Percentiles rank a stretch among this genome's conserved stretches.
Evolutionary conservation across 2,888 invertebrate species (phyloP).

Genomic region (Leucoma salicis): DNA sequence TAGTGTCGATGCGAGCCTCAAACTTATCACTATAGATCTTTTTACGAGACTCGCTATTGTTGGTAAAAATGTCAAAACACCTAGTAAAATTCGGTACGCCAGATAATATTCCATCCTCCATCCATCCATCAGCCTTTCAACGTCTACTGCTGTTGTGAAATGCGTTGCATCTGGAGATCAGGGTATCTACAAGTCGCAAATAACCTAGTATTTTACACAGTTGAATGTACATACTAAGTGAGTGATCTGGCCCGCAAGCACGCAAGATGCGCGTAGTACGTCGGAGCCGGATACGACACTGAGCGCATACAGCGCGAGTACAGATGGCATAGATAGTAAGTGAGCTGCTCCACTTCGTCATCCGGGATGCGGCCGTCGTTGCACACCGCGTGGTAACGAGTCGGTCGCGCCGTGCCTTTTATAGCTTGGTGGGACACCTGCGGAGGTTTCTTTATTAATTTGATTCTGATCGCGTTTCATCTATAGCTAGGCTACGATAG

Average conservation of each 20-base stretch:
- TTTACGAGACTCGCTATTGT: too few relatives aligned
- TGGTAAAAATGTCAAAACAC: too few relatives aligned
- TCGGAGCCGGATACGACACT: slow-evolving; percentile 93
- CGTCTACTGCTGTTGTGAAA: background rate
- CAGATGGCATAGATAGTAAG: slow-evolving; percentile 92
- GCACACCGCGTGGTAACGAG: slow-evolving; percentile 92
- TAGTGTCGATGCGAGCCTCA: too few relatives aligned
- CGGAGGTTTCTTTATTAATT: too few relatives aligned
- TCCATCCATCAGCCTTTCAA: background rate
- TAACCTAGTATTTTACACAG: background rate
- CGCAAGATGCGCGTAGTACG: slow-evolving; percentile 94
- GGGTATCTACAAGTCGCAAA: too few relatives aligned
- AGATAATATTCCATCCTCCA: background rate
- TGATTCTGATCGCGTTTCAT: too few relatives aligned
- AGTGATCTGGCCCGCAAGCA: slow-evolving; percentile 86
- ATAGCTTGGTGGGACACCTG: slow-evolving; percentile 85
- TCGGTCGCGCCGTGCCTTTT: slow-evolving; percentile 92
- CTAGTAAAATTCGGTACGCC: too few relatives aligned
- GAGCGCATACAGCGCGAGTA: slow-evolving; percentile 92
- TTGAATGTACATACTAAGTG: slow-evolving; percentile 61
- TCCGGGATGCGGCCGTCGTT: slow-evolving; percentile 88
- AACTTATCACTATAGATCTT: too few relatives aligned
- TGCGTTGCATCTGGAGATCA: too few relatives aligned
- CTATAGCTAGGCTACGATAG: too few relatives aligned
- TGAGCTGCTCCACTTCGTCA: slow-evolving; percentile 89